Conservation (phyloP, 1,140 invertebrate genomes). For the Drosophila oshimai region DNA sequence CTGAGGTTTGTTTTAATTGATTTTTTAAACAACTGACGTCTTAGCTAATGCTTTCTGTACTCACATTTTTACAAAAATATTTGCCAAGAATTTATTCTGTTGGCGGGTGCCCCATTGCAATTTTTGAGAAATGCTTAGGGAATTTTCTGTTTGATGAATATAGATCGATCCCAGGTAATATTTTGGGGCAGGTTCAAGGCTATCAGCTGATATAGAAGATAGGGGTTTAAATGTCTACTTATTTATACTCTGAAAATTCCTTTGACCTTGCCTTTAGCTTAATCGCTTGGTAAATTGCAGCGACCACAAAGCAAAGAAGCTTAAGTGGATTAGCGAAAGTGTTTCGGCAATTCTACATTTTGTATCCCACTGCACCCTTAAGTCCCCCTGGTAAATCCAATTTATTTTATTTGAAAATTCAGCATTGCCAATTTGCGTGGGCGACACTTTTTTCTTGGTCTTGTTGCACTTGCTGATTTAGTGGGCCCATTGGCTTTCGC, state of each 20-base stretch:
- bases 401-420: conserved; percentile 68
- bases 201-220: not conserved
- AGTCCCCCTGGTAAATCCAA: conserved; percentile 49
- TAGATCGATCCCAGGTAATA: not conserved
- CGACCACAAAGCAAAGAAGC: conserved; percentile 18
- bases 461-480: conserved; percentile 52
- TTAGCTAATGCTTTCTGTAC: not conserved
- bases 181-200: conserved; percentile 2
- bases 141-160: conserved; percentile 2
- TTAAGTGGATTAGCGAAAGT: conserved; percentile 76
- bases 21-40: too few species aligned
- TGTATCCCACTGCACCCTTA: not conserved
- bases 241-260: not conserved
- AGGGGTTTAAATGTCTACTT: not conserved
- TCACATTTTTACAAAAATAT: conserved; percentile 26
- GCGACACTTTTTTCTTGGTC: conserved; percentile 15
- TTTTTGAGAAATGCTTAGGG: conserved; percentile 29
- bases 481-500: conserved; percentile 66
- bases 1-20: too few species aligned
- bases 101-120: conserved; percentile 33
- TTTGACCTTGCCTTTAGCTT: conserved; percentile 28
- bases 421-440: conserved; percentile 41
- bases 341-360: conserved; percentile 24
- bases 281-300: conserved; percentile 27
- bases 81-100: conserved; percentile 68